phyloP scores from a whole-genome alignment of 2,797 vertebrate species.

The Anguilla obscura region DNA sequence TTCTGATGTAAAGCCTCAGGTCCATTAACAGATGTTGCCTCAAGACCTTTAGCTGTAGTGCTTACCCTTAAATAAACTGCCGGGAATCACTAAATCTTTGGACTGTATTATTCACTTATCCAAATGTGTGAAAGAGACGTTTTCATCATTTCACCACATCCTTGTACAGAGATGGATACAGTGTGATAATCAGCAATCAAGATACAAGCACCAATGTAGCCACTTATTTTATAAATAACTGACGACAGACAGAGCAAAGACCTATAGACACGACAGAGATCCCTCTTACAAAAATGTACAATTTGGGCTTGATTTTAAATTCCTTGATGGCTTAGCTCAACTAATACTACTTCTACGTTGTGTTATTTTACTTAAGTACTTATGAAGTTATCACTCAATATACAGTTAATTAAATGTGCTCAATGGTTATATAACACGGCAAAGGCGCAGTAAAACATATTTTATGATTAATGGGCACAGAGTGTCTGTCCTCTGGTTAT shows the following conservation, averaged over 20 bases:
- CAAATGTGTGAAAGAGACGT: background rate
- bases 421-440: background rate
- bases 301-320: background rate
- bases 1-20: constrained; percentile 41
- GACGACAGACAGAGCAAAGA: background rate
- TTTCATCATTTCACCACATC: background rate
- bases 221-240: background rate
- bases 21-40: constrained; percentile 49
- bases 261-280: background rate
- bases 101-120: background rate
- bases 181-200: background rate
- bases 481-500: background rate
- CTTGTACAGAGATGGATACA: background rate
- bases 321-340: background rate
- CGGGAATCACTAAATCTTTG: background rate
- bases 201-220: background rate
- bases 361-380: background rate
- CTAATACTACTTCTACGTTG: background rate
- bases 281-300: background rate
- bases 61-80: background rate
- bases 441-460: background rate
- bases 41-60: constrained; percentile 37
- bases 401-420: constrained; percentile 9
- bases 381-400: background rate
- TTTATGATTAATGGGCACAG: background rate